phyloP scores from a whole-genome alignment of 2,797 vertebrate species.

The Esox lucius region DNA sequence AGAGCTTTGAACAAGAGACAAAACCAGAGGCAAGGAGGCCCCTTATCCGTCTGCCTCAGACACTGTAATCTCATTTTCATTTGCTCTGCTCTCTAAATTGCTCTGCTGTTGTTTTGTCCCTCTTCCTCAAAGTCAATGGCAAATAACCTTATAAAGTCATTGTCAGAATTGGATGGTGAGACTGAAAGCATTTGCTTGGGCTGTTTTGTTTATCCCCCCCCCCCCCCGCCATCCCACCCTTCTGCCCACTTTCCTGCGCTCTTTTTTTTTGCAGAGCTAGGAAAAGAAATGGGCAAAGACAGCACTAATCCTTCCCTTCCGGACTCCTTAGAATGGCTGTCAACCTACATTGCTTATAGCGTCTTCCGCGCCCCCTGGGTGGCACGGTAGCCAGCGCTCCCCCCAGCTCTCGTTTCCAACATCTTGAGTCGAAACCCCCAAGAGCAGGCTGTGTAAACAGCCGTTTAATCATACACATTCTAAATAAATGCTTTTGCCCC shows the following conservation, averaged over 20 bases:
- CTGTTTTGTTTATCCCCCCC: conserved; percentile 1
- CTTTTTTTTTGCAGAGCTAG: neutral
- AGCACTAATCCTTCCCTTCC: conserved; percentile 31
- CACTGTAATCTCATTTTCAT: conserved; percentile 50
- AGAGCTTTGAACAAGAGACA: conserved; percentile 28
- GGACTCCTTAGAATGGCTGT: conserved; percentile 32
- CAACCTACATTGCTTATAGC: conserved; percentile 29
- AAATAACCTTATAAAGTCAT: conserved; percentile 31
- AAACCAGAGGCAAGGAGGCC: conserved; percentile 11
- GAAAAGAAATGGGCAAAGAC: conserved; percentile 20
- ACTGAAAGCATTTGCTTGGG: neutral
- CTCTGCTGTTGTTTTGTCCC: conserved; percentile 1
- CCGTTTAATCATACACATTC: neutral
- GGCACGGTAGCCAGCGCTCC: neutral
- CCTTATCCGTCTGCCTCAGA: conserved; percentile 44
- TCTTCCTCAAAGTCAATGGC: conserved; percentile 8
- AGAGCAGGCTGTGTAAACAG: neutral
- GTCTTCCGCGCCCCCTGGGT: neutral
- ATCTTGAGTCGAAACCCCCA: neutral
- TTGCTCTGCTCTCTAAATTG: conserved; percentile 39
- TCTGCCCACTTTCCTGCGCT: neutral
- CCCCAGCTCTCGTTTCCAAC: neutral
- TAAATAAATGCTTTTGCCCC: neutral
- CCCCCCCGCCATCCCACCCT: neutral
- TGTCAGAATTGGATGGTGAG: conserved; percentile 21